These are phyloP conservation scores for Tricholaema leucomelas DNA, from an alignment of 2,113 vertebrate genomes.

Conservation along the genomic window DNA sequence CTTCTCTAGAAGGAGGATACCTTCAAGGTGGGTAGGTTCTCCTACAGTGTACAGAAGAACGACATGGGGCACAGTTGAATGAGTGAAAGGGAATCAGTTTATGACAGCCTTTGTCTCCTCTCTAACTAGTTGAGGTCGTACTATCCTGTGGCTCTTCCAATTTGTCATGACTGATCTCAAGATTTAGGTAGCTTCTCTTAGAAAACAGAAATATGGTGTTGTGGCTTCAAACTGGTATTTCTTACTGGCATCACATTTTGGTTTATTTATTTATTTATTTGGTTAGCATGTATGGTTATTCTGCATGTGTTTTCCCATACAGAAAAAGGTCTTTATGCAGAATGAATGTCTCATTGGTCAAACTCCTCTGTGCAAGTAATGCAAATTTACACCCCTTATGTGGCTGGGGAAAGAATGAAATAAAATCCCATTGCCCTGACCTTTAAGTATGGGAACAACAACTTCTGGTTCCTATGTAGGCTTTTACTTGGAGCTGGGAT, in stretches of 20 bases:
- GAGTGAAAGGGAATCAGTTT: not conserved
- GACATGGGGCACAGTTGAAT: too few relatives aligned
- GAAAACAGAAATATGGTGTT: not conserved
- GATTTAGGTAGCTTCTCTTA: not conserved
- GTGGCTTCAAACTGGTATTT: not conserved
- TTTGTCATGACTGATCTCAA: not conserved
- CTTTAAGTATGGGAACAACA: not conserved
- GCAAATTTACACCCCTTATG: conserved; percentile 47
- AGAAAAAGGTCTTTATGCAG: conserved; percentile 47
- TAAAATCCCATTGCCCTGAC: not conserved
- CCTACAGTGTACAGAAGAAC: not conserved
- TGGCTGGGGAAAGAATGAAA: conserved; percentile 24
- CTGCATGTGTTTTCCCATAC: not conserved
- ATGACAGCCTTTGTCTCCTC: not conserved
- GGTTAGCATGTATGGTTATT: not conserved
- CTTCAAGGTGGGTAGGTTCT: not conserved
- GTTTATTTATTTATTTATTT: too few relatives aligned
- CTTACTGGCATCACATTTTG: too few relatives aligned
- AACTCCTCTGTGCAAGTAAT: not conserved
- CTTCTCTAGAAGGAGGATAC: not conserved
- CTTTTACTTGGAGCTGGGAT: conserved; percentile 4
- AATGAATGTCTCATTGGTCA: conserved; percentile 41
- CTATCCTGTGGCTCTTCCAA: not conserved
- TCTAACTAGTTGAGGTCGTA: not conserved
- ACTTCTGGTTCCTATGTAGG: not conserved